phyloP scores from a whole-genome alignment of 2,888 invertebrate genomes.

The Cryptops parisi region DNA sequence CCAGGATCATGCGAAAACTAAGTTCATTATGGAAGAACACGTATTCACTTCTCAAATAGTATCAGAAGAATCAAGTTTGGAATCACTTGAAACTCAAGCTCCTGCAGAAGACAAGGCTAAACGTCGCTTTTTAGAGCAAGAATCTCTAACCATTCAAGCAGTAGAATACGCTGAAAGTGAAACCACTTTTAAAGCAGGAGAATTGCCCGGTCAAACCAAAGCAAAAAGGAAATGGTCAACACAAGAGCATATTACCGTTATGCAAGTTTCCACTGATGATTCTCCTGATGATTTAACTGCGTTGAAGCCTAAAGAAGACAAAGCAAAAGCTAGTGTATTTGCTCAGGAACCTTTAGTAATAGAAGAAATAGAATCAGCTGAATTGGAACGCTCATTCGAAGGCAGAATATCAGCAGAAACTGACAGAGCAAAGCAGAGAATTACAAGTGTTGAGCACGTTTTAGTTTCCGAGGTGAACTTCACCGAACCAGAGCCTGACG shows the following conservation, averaged over 20 bases:
- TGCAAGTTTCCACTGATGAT: conserved; percentile 17
- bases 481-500: conserved; percentile 3
- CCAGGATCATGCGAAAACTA: conserved; percentile 18
- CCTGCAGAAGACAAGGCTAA: conserved; percentile 20
- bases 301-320: background rate
- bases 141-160: conserved; percentile 26
- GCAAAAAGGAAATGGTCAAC: conserved; percentile 14
- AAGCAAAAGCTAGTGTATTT: conserved; percentile 10
- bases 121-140: conserved; percentile 19
- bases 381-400: conserved; percentile 7
- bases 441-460: conserved; percentile 14
- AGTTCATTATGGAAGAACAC: conserved; percentile 19
- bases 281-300: conserved; percentile 12
- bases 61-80: conserved; percentile 1
- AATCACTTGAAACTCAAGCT: conserved; percentile 8
- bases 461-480: conserved; percentile 16
- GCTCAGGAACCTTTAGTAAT: conserved; percentile 14
- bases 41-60: conserved; percentile 16
- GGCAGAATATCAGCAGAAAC: conserved; percentile 3
- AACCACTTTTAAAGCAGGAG: conserved; percentile 5
- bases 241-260: conserved; percentile 20
- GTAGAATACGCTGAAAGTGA: conserved; percentile 21
- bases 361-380: conserved; percentile 9
- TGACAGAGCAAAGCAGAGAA: conserved; percentile 9
- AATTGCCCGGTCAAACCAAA: conserved; percentile 13